phyloP scores from a whole-genome alignment of 2,797 vertebrate genomes.

The Fringilla coelebs region DNA sequence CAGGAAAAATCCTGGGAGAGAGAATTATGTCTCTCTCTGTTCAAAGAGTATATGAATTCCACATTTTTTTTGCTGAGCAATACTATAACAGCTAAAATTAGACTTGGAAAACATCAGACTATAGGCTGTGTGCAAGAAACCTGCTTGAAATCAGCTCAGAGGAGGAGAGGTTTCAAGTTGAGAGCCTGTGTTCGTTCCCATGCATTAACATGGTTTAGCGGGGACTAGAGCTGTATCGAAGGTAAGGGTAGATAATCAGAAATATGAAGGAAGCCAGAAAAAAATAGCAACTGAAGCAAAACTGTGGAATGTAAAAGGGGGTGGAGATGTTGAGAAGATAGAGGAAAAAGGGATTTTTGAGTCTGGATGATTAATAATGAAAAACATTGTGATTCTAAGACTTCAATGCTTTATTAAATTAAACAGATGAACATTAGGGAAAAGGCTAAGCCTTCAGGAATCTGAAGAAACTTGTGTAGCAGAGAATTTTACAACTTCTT shows the following conservation, averaged over 20 bases:
- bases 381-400: neutral
- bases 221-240: neutral
- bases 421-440: neutral
- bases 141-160: slow-evolving; percentile 3
- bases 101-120: slow-evolving; percentile 8
- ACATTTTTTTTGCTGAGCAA: neutral
- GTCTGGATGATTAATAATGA: neutral
- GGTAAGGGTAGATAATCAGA: neutral
- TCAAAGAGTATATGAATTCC: too few relatives aligned
- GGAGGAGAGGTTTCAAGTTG: neutral
- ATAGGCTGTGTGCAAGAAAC: neutral
- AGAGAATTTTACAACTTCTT: neutral
- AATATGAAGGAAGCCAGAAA: neutral
- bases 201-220: neutral
- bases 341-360: neutral
- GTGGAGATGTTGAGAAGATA: neutral
- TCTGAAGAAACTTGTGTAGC: neutral
- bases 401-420: neutral
- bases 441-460: neutral
- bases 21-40: too few relatives aligned
- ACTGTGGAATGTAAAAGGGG: neutral
- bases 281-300: neutral
- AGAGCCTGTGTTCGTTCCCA: neutral
- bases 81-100: slow-evolving; percentile 14
- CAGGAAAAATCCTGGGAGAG: too few relatives aligned